Conservation (phyloP, 2,113 vertebrate genomes). For the Leiothrix lutea region DNA sequence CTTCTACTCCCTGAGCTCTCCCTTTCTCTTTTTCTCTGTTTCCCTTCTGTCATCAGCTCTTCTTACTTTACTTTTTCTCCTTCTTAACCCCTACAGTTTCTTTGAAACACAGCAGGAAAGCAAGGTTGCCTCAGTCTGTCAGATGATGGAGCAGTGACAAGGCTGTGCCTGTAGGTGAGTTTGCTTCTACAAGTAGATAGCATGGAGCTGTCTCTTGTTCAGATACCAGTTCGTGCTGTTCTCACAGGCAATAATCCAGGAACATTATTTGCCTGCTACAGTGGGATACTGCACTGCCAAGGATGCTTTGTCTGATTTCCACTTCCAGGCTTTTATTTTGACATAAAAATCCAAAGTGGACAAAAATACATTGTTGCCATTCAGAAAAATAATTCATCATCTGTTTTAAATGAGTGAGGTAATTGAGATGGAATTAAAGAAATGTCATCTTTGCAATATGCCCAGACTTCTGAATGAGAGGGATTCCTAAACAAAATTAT, state of each 20-base stretch:
- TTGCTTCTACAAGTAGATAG: background rate
- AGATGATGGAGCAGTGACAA: background rate
- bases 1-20: background rate
- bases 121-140: background rate
- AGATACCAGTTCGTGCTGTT: background rate
- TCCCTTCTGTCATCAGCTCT: background rate
- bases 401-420: background rate
- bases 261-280: background rate
- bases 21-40: background rate
- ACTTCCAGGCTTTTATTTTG: slow-evolving; percentile 25
- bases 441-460: background rate
- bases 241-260: background rate
- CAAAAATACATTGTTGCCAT: background rate
- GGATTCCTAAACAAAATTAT: background rate
- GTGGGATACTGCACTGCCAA: background rate
- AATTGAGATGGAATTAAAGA: slow-evolving; percentile 25
- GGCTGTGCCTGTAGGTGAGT: background rate
- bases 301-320: background rate
- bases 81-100: background rate
- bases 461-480: background rate
- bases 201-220: background rate
- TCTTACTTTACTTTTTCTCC: background rate
- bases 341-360: background rate
- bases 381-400: slow-evolving; percentile 39
- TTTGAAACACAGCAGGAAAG: background rate